These are phyloP conservation scores for Linnaemya tessellans DNA, from an alignment of 2,888 invertebrate species.

Conservation along the genomic window DNA sequence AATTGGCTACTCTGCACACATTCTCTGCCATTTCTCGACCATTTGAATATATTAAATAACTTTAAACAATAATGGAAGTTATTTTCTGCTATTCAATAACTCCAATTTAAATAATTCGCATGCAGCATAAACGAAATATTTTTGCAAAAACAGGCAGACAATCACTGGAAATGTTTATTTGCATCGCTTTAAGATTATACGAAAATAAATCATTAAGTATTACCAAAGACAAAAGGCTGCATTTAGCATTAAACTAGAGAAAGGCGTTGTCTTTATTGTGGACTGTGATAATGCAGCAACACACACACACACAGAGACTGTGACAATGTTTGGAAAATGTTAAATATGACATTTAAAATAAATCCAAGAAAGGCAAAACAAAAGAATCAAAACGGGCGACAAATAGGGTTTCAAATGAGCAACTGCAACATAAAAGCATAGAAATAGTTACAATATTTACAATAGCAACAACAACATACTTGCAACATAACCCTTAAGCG, in stretches of 20 bases:
- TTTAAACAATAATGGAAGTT: neutral
- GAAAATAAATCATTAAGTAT: conserved; percentile 58
- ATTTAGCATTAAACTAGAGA: conserved; percentile 53
- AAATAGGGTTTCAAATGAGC: conserved; percentile 51
- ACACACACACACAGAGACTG: conserved; percentile 1
- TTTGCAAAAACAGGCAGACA: neutral
- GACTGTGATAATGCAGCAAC: conserved; percentile 17
- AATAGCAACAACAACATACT: conserved; percentile 38
- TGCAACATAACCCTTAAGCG: conserved; percentile 67
- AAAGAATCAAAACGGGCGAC: conserved; percentile 44
- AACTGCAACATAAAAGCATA: conserved; percentile 41
- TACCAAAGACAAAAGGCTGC: conserved; percentile 44
- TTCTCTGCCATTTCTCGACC: neutral
- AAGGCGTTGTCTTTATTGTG: conserved; percentile 55
- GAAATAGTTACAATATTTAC: conserved; percentile 25
- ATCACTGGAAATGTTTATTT: neutral
- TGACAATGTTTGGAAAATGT: conserved; percentile 48
- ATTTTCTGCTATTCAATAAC: conserved; percentile 25
- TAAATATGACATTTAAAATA: conserved; percentile 69
- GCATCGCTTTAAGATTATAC: conserved; percentile 15
- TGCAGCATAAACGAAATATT: neutral
- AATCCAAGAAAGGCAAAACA: conserved; percentile 25
- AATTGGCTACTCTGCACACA: neutral
- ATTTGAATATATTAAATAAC: conserved; percentile 30
- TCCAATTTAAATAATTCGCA: conserved; percentile 9